Conservation (phyloP, 1,140 invertebrate species). For the Pinna nobilis region DNA sequence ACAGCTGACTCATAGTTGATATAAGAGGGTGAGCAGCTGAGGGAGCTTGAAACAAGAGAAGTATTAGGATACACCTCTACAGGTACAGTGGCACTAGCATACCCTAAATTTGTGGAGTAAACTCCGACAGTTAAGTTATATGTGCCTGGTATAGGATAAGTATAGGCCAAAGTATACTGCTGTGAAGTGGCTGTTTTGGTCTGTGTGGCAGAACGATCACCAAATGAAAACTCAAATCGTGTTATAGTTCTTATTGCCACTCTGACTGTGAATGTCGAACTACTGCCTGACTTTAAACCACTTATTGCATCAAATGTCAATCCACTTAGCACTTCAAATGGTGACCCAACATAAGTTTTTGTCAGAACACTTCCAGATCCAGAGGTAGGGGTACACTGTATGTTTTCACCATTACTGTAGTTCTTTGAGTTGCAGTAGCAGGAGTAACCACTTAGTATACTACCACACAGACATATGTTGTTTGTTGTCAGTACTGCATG, state of each 20-base stretch:
- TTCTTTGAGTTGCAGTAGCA: constrained; percentile 8
- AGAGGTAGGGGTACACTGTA: neutral
- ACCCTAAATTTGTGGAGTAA: constrained; percentile 2
- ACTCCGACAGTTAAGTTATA: constrained; percentile 31
- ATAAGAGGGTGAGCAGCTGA: constrained; percentile 18
- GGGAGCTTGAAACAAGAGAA: neutral
- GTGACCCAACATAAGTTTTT: constrained; percentile 13
- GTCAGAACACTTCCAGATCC: neutral
- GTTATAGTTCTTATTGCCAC: constrained; percentile 22
- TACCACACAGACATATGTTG: constrained; percentile 32
- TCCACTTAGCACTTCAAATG: constrained; percentile 15
- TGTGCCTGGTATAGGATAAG: constrained; percentile 29
- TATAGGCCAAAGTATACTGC: constrained; percentile 6
- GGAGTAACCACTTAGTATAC: neutral
- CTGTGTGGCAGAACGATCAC: constrained; percentile 1
- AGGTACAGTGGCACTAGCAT: constrained; percentile 9
- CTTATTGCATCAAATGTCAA: constrained; percentile 15
- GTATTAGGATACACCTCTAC: constrained; percentile 21
- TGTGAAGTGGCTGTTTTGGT: neutral
- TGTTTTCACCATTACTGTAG: constrained; percentile 7
- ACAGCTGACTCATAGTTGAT: neutral
- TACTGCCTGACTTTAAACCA: constrained; percentile 16
- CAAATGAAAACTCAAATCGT: constrained; percentile 19
- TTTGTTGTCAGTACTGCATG: neutral
- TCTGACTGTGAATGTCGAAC: constrained; percentile 18